A percentile compares a stretch with the other conserved stretches of the same genome.
phyloP scores from a whole-genome alignment of 2,113 vertebrate genomes.

The Malurus cyaneus region DNA sequence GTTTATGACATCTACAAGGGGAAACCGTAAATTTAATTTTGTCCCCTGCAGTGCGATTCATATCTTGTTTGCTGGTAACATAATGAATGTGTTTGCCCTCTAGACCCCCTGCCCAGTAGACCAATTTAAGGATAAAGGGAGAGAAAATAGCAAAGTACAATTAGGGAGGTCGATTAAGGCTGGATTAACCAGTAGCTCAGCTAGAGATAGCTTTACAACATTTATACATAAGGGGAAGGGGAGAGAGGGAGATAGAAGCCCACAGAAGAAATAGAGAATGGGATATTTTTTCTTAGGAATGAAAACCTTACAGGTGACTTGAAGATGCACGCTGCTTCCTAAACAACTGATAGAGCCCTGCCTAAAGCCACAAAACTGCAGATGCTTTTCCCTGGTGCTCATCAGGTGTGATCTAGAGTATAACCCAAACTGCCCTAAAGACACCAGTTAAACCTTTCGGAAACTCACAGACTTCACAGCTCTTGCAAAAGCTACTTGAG shows the following conservation, averaged over 20 bases:
- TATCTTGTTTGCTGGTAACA: conserved; percentile 76
- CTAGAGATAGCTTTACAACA: conserved; percentile 57
- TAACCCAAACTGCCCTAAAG: background rate
- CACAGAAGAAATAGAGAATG: conserved; percentile 12
- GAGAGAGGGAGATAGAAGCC: background rate
- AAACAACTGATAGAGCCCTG: background rate
- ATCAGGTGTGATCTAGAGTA: background rate
- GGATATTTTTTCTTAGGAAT: background rate
- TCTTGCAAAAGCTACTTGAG: background rate
- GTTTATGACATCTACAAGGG: conserved; percentile 79
- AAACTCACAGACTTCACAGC: background rate
- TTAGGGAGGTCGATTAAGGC: conserved; percentile 71
- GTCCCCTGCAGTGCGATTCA: conserved; percentile 74
- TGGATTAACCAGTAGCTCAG: conserved; percentile 67
- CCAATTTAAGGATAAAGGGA: conserved; percentile 76
- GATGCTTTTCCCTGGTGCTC: background rate
- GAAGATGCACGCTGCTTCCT: background rate
- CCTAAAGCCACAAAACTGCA: background rate
- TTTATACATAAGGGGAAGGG: background rate
- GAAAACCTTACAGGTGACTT: conserved; percentile 4
- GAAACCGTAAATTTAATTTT: conserved; percentile 84
- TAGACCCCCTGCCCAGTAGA: conserved; percentile 70
- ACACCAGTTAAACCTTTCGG: background rate
- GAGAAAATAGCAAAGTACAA: conserved; percentile 71
- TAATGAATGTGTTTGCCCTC: conserved; percentile 79